Percentiles rank a stretch among this genome's conserved stretches.
phyloP scores from a whole-genome alignment of 2,888 invertebrate genomes.

The Allolobophora icterica region DNA sequence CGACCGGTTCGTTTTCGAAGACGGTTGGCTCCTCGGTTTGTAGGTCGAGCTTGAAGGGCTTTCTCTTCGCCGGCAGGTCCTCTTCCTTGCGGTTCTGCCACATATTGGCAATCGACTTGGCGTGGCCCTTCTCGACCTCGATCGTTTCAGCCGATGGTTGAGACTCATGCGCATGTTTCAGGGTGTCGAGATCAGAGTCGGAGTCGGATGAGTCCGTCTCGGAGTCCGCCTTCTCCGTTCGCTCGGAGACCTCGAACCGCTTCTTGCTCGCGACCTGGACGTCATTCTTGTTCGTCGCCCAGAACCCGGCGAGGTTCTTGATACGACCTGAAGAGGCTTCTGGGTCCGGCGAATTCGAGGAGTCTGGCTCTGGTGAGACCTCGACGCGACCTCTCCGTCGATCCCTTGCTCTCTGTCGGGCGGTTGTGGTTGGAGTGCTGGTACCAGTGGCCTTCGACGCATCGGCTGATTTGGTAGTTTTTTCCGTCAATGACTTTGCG shows the following conservation, averaged over 20 bases:
- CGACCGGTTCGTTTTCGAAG: constrained; percentile 32
- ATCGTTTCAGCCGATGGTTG: neutral
- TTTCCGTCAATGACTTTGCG: neutral
- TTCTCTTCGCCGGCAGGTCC: constrained; percentile 5
- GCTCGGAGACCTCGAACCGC: constrained; percentile 18
- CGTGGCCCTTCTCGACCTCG: constrained; percentile 26
- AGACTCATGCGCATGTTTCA: constrained; percentile 3
- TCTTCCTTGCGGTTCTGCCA: constrained; percentile 18
- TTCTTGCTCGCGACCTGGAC: constrained; percentile 20
- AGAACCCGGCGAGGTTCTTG: constrained; percentile 30
- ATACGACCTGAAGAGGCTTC: neutral
- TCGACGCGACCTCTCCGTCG: neutral
- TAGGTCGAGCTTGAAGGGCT: constrained; percentile 29
- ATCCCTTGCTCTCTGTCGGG: constrained; percentile 2
- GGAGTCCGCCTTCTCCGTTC: neutral
- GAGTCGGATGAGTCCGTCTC: neutral
- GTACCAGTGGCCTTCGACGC: neutral
- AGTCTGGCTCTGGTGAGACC: neutral
- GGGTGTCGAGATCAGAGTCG: too few species aligned
- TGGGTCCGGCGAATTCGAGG: neutral
- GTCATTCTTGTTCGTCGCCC: constrained; percentile 2
- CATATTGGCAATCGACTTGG: constrained; percentile 28
- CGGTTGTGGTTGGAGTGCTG: neutral
- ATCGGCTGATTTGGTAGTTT: neutral
- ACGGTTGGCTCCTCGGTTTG: neutral